Base-by-base conservation (phyloP, 2,113 vertebrate genomes). In the Macroglossus sobrinus region DNA sequence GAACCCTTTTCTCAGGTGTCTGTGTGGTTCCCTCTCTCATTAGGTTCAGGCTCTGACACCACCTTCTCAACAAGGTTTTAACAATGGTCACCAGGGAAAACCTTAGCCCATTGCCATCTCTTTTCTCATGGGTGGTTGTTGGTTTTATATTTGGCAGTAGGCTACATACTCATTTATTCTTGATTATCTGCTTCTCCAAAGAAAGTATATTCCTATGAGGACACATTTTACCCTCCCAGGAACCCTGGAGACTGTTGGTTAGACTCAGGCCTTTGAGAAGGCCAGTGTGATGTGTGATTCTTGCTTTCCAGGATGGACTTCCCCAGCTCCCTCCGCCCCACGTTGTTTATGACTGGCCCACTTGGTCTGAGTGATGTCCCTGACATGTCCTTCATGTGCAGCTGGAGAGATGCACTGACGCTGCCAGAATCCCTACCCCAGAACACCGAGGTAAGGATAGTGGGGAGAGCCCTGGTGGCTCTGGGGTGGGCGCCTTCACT, bases 231-330 rank as follows among this genome's bases (percentile, higher is more conserved):
- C 30, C 45, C 68, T 53, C 80, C 26, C 24, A 3, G 66, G 72
- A 69, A 24, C n/a, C 30, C 71, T 3, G 66, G 74, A 53, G 24
- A 30, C 11, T 3, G 0, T 43, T 6, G 10, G 10, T 63, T 40
- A 8, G 21, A 11, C 22, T 72, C 30, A 7, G 0, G 18, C 43
- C 24, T 61, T 38, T 2, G 22, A 47, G 64, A 57, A 61, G n/a
- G 12, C 47, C 9, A 8, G 14, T 7, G 33, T 53, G 28, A 38
- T 19, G 0, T 2, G 16, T 43, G 64, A 28, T 50, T 47, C 86
- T 40, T 75, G 45, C 55, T 76, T 86, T 79, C 50, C 63, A 96
- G 85, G 50, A 98, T 98, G 97, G 97, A 98, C 75, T 98, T 98
- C 84, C 97, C 97, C 69, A 40, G 64, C 63, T 10, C 74, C 15